phyloP scores from a whole-genome alignment of 2,113 vertebrate species.

The Gavia stellata region DNA sequence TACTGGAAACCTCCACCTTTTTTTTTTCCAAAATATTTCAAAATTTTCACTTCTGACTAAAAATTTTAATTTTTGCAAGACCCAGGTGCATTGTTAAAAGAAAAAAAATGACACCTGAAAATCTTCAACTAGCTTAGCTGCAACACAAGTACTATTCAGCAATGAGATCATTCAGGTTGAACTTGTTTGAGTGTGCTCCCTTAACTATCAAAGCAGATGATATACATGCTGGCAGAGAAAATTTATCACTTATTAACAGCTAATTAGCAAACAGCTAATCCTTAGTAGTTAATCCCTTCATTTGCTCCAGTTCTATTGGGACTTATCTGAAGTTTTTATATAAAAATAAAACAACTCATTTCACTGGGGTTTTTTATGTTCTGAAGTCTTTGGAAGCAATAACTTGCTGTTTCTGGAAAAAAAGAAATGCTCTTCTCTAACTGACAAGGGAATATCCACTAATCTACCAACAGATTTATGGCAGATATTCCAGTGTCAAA shows the following conservation, averaged over 20 bases:
- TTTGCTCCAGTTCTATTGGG: neutral
- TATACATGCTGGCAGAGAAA: neutral
- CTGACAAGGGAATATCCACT: neutral
- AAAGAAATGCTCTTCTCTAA: neutral
- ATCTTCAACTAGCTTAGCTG: neutral
- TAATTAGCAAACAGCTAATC: neutral
- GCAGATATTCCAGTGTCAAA: neutral
- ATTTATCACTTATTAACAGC: neutral
- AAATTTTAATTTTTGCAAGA: neutral
- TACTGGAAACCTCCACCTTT: neutral
- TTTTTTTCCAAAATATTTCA: neutral
- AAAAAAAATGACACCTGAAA: neutral
- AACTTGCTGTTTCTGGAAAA: neutral
- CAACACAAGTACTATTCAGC: neutral
- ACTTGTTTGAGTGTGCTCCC: neutral
- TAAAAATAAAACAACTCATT: neutral
- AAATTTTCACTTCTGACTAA: neutral
- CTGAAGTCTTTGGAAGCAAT: neutral
- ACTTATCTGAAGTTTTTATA: neutral
- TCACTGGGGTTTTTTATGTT: neutral
- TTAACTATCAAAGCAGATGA: neutral
- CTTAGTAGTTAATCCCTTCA: neutral
- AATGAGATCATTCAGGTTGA: neutral
- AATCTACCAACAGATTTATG: neutral
- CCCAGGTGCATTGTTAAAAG: neutral